A percentile compares a stretch with the other conserved stretches of the same genome.
Conservation (phyloP, 1,140 invertebrate species). For the Eriocheir sinensis region DNA sequence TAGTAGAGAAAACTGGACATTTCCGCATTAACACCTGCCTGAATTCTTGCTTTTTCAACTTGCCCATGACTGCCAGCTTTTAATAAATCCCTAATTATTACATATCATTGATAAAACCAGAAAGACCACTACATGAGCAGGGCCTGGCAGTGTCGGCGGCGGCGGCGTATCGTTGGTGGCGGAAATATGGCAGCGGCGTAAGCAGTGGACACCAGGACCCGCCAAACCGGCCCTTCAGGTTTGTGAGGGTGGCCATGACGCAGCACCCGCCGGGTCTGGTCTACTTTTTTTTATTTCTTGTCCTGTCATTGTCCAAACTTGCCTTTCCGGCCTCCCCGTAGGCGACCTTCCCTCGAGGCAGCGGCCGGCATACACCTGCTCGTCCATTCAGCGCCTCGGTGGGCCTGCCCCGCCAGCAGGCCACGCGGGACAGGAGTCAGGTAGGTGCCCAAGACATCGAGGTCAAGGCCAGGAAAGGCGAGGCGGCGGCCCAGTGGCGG, state of each 20-base stretch:
- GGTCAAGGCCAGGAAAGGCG: conserved; percentile 7
- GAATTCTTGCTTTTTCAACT: too few species aligned
- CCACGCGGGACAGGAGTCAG: conserved; percentile 7
- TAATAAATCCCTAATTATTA: too few species aligned
- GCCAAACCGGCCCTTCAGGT: conserved; percentile 76
- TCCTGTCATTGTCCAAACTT: conserved; percentile 78
- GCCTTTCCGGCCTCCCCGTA: conserved; percentile 72
- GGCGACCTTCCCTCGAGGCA: conserved; percentile 66
- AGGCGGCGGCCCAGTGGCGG: neutral
- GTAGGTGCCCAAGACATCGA: neutral
- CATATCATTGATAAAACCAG: too few species aligned
- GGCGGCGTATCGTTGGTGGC: conserved; percentile 17
- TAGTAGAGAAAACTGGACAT: too few species aligned
- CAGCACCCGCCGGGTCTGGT: conserved; percentile 54
- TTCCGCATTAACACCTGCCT: too few species aligned
- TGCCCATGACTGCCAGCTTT: too few species aligned
- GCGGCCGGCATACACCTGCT: neutral
- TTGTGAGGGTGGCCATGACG: conserved; percentile 66
- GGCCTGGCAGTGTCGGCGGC: neutral
- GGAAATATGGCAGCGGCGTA: conserved; percentile 36
- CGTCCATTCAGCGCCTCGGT: conserved; percentile 31
- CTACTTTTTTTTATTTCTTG: conserved; percentile 70
- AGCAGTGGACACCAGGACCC: conserved; percentile 63
- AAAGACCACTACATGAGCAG: too few species aligned
- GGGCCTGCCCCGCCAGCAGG: neutral